phyloP scores from a whole-genome alignment of 1,140 invertebrate genomes.

The Sesamia nonagrioides region DNA sequence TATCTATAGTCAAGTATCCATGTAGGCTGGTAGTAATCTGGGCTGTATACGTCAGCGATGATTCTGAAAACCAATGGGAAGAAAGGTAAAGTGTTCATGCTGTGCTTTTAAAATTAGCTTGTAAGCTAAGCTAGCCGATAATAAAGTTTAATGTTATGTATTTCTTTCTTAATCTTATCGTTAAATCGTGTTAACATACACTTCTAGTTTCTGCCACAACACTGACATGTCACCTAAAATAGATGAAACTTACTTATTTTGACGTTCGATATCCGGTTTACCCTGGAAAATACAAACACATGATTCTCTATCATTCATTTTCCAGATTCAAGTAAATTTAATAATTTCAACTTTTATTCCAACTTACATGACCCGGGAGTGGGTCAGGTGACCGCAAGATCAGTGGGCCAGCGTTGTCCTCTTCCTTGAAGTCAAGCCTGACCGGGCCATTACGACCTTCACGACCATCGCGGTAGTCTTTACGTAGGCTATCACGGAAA shows the following conservation, averaged over 20 bases:
- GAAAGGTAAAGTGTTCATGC: neutral
- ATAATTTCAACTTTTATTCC: neutral
- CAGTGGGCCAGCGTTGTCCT: neutral
- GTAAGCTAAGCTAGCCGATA: no score
- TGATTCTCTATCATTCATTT: neutral
- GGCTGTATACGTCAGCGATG: conserved; percentile 70
- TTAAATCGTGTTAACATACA: no score
- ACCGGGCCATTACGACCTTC: neutral
- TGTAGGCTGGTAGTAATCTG: conserved; percentile 72
- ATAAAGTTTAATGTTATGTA: no score
- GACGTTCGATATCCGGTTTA: conserved; percentile 43
- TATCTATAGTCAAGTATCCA: conserved; percentile 77
- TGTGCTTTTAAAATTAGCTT: no score
- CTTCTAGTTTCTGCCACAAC: no score
- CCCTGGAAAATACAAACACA: conserved; percentile 40
- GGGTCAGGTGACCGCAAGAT: conserved; percentile 7
- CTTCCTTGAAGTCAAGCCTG: neutral
- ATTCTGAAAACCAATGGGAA: conserved; percentile 62
- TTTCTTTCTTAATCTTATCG: no score
- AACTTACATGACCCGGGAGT: neutral
- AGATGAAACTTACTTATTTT: conserved; percentile 51
- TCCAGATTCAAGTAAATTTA: neutral
- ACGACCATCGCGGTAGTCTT: neutral
- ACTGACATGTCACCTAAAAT: neutral
- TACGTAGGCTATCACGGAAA: neutral